These are phyloP conservation scores for Yponomeuta malinellus DNA, from an alignment of 2,888 invertebrate genomes.

Conservation along the genomic window DNA sequence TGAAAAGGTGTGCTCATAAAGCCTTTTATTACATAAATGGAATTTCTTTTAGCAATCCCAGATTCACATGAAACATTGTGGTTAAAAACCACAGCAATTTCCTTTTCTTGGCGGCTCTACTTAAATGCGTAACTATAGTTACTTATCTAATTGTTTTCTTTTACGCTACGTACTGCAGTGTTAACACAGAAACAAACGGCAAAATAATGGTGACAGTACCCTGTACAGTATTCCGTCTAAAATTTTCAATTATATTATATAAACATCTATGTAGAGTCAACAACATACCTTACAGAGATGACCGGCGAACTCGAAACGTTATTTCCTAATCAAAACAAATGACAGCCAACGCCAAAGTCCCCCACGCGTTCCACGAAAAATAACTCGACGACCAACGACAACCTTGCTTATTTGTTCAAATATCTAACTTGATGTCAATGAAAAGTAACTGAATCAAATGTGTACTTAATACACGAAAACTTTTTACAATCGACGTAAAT, in stretches of 20 bases:
- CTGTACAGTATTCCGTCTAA: constrained; percentile 15
- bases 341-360: constrained; percentile 41
- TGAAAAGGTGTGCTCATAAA: not conserved
- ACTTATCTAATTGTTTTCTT: not conserved
- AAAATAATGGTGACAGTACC: constrained; percentile 16
- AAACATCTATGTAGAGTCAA: constrained; percentile 13
- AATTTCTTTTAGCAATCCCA: constrained; percentile 34
- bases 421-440: not conserved
- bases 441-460: constrained; percentile 14
- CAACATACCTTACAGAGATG: constrained; percentile 12
- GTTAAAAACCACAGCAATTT: constrained; percentile 45
- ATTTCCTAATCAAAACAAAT: constrained; percentile 61
- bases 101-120: constrained; percentile 19
- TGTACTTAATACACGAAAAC: constrained; percentile 32
- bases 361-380: constrained; percentile 25
- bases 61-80: constrained; percentile 34
- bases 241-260: constrained; percentile 17
- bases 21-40: constrained; percentile 25
- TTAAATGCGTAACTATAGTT: not conserved
- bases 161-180: not conserved
- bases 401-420: constrained; percentile 9
- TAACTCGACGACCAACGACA: constrained; percentile 12
- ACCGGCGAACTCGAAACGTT: constrained; percentile 27
- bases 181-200: constrained; percentile 11
- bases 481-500: constrained; percentile 57